A percentile compares a stretch with the other conserved stretches of the same genome.
These are phyloP conservation scores for Flexamia atlantica DNA, from an alignment of 2,888 invertebrate genomes.

Conservation along the genomic window DNA sequence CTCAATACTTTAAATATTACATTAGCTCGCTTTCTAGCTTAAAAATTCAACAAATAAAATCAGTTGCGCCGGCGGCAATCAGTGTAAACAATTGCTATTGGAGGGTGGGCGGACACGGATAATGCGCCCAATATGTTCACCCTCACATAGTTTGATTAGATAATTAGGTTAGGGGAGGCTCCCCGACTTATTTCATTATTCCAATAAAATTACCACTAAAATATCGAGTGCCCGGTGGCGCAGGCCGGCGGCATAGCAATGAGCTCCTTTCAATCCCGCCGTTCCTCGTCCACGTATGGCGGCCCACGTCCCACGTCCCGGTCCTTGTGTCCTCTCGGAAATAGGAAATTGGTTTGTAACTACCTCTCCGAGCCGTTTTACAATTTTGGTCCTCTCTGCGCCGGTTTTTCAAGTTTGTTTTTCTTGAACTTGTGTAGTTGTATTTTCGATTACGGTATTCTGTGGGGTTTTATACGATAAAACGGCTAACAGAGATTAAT, in stretches of 20 bases:
- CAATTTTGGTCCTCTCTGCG: not conserved
- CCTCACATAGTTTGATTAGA: conserved; percentile 60
- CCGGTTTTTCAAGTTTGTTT: not conserved
- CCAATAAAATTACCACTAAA: conserved; percentile 65
- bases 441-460: too few species aligned
- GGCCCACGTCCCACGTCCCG: conserved; percentile 21
- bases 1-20: too few species aligned
- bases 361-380: not conserved
- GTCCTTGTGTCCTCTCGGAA: conserved; percentile 20
- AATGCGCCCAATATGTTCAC: conserved; percentile 57
- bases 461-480: too few species aligned
- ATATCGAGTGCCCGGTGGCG: conserved; percentile 59
- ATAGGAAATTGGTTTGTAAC: conserved; percentile 42
- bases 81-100: not conserved
- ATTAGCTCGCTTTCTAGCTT: too few species aligned
- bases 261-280: conserved; percentile 27
- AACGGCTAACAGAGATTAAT: too few species aligned
- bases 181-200: conserved; percentile 63
- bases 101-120: not conserved
- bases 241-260: conserved; percentile 47
- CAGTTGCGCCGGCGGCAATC: not conserved
- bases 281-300: conserved; percentile 43
- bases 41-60: not conserved
- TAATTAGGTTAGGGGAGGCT: conserved; percentile 62
- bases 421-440: too few species aligned